phyloP scores from a whole-genome alignment of 2,113 vertebrate genomes.

The Psephotus haematonotus region DNA sequence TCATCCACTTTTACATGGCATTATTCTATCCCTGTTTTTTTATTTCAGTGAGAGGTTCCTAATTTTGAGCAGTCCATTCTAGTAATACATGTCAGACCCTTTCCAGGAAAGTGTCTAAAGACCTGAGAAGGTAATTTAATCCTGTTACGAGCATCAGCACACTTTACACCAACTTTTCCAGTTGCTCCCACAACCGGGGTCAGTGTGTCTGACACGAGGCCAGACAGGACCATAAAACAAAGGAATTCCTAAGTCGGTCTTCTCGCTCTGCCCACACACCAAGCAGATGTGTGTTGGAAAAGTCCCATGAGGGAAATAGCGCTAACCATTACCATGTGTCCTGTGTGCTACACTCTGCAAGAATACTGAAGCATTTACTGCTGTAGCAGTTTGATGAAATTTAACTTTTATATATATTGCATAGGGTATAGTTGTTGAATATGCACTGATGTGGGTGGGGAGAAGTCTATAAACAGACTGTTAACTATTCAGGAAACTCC shows the following conservation, averaged over 20 bases:
- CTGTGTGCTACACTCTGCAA: not conserved
- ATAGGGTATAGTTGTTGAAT: not conserved
- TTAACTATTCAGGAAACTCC: not conserved
- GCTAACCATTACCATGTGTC: accelerated
- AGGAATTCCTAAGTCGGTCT: not conserved
- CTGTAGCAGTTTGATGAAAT: not conserved
- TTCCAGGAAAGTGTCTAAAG: not conserved
- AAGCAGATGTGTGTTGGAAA: not conserved
- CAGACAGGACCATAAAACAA: not conserved
- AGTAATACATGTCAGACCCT: not conserved
- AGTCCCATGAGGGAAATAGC: not conserved
- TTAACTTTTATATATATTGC: not conserved
- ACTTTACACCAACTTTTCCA: not conserved
- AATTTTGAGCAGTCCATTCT: not conserved
- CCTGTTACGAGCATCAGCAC: not conserved
- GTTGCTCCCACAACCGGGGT: not conserved
- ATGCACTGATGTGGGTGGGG: not conserved
- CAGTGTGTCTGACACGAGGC: not conserved
- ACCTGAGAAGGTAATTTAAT: not conserved
- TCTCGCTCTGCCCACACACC: not conserved
- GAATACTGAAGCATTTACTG: not conserved
- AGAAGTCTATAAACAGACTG: not conserved
- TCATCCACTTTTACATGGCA: not conserved
- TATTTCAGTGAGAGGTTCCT: not conserved
- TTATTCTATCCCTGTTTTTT: not conserved